These are phyloP conservation scores for Cremastinae sp. DNA, from an alignment of 2,888 invertebrate genomes.

Conservation along the genomic window DNA sequence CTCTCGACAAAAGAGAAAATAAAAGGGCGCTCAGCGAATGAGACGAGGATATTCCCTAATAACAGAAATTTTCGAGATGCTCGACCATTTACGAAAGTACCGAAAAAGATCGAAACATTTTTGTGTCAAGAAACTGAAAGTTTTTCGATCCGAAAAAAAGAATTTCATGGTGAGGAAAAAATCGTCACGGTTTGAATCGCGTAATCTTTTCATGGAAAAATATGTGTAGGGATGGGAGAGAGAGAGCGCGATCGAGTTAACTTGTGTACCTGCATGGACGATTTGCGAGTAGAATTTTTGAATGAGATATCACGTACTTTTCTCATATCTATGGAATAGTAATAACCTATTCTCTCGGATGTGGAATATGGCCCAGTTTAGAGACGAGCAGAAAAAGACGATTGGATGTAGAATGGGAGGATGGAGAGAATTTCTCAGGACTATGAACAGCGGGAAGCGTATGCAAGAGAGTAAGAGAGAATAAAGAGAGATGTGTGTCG, in stretches of 20 bases:
- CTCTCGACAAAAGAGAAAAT: too few relatives aligned
- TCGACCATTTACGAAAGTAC: too few relatives aligned
- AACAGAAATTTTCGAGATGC: too few relatives aligned
- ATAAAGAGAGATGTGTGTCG: slow-evolving; percentile 56
- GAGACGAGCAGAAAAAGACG: slow-evolving; percentile 35
- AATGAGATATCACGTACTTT: slow-evolving; percentile 2
- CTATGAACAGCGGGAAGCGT: slow-evolving; percentile 8
- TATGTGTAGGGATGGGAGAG: background rate
- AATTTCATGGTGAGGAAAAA: too few relatives aligned
- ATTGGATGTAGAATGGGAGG: slow-evolving; percentile 27
- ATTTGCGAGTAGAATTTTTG: background rate
- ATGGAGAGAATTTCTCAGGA: slow-evolving; percentile 11
- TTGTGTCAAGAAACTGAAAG: too few relatives aligned
- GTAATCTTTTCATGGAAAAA: too few relatives aligned
- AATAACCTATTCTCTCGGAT: slow-evolving; percentile 1
- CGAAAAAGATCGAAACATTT: too few relatives aligned
- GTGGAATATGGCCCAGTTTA: slow-evolving; percentile 50
- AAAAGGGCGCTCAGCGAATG: too few relatives aligned
- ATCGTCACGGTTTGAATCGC: background rate
- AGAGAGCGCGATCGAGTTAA: too few relatives aligned
- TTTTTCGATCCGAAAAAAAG: too few relatives aligned
- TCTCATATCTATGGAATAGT: background rate
- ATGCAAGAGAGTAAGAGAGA: slow-evolving; percentile 12
- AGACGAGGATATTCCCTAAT: too few relatives aligned
- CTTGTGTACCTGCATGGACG: too few relatives aligned